Conservation (phyloP, 2,113 vertebrate species). For the Lamprologus speciosus region DNA sequence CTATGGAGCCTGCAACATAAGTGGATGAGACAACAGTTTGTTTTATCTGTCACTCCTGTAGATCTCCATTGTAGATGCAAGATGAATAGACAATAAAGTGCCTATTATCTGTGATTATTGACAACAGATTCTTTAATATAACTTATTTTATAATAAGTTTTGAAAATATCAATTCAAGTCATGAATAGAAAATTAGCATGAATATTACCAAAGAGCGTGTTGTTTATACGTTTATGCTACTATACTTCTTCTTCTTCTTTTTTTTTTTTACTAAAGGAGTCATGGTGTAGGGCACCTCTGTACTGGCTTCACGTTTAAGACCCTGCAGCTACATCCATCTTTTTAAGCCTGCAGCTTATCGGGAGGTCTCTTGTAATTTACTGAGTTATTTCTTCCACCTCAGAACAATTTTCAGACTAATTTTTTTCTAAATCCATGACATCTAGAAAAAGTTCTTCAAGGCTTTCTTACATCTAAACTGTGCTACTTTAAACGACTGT, state of each 20-base stretch:
- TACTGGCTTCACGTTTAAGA: neutral
- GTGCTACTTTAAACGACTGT: too few relatives aligned
- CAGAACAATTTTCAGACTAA: neutral
- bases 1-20: neutral
- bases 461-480: neutral
- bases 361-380: neutral
- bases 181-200: neutral
- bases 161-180: neutral
- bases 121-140: neutral
- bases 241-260: accelerated
- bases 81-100: neutral
- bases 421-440: neutral
- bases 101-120: neutral
- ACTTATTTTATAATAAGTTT: neutral
- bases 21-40: neutral
- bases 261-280: neutral
- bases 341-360: neutral
- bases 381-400: neutral
- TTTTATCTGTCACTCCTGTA: neutral
- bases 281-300: neutral
- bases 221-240: neutral
- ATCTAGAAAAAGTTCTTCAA: neutral
- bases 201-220: neutral
- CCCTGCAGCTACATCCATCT: neutral
- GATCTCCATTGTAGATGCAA: neutral